Evolutionary conservation across 2,888 invertebrate genomes (phyloP).

Genomic region (Agonopterix arenella): DNA sequence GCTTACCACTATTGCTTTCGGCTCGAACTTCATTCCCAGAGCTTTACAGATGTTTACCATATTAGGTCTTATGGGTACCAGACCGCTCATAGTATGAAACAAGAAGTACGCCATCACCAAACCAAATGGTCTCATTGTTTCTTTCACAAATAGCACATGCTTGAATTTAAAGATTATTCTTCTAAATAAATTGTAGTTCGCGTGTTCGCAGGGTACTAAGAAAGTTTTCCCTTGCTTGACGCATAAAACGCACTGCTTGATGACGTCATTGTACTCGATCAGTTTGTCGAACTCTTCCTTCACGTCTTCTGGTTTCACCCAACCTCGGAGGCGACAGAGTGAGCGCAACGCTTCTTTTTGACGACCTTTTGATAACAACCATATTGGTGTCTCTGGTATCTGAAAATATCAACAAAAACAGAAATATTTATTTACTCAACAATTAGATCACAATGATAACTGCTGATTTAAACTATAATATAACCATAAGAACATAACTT

Average conservation of each 20-base stretch:
- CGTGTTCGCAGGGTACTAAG: conserved; percentile 40
- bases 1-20: conserved; percentile 68
- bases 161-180: conserved; percentile 38
- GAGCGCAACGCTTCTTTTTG: conserved; percentile 70
- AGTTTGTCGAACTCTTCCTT: conserved; percentile 69
- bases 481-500: no score
- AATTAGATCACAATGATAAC: no score
- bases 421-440: no score
- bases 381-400: conserved; percentile 78
- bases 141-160: conserved; percentile 62
- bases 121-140: conserved; percentile 68
- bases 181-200: conserved; percentile 32
- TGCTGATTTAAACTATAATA: no score
- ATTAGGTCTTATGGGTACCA: conserved; percentile 69
- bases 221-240: conserved; percentile 34
- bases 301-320: conserved; percentile 69
- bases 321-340: conserved; percentile 74
- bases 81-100: conserved; percentile 69
- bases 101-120: conserved; percentile 73
- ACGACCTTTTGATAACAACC: conserved; percentile 75
- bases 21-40: conserved; percentile 61
- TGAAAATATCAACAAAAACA: conserved; percentile 22
- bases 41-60: conserved; percentile 73
- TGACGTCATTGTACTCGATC: conserved; percentile 52
- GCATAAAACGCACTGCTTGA: conserved; percentile 52